A percentile compares a stretch with the other conserved stretches of the same genome.
Evolutionary conservation across 2,888 invertebrate species (phyloP).

Genomic region (Hypercompe scribonia): DNA sequence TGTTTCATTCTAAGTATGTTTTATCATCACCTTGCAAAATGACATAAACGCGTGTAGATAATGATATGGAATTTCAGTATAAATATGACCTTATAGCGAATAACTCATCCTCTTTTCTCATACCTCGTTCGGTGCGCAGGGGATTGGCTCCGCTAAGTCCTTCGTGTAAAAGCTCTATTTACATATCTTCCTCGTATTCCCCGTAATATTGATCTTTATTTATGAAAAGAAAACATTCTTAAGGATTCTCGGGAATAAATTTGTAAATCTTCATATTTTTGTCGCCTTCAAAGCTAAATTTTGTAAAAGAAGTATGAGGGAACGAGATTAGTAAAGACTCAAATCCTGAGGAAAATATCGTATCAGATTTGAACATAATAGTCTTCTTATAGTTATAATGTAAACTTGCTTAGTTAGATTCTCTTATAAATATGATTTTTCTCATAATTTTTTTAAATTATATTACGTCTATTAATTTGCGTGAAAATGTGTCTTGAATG

Average conservation of each 20-base stretch:
- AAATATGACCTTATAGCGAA: conserved; percentile 2
- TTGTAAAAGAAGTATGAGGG: not conserved
- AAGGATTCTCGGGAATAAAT: not conserved
- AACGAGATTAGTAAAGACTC: not conserved
- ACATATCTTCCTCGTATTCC: not conserved
- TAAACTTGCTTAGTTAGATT: not conserved
- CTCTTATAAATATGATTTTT: not conserved
- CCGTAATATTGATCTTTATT: conserved; percentile 15
- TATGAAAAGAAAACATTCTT: conserved; percentile 10
- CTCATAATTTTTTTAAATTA: no score
- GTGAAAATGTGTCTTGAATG: no score
- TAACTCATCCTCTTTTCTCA: not conserved
- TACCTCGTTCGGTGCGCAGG: conserved; percentile 8
- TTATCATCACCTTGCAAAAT: not conserved
- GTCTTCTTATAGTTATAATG: not conserved
- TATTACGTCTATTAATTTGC: no score
- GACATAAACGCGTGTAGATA: conserved; percentile 1
- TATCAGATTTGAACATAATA: not conserved
- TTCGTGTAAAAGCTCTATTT: not conserved
- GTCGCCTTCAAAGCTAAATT: not conserved
- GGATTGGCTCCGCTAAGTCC: conserved; percentile 1
- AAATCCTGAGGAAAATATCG: not conserved
- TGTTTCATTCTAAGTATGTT: not conserved
- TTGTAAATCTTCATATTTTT: not conserved
- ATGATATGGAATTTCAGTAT: conserved; percentile 2